Percentiles rank a stretch among this genome's conserved stretches.
These are phyloP conservation scores for Dryocosmus kuriphilus DNA, from an alignment of 2,888 invertebrate species.

Conservation along the genomic window DNA sequence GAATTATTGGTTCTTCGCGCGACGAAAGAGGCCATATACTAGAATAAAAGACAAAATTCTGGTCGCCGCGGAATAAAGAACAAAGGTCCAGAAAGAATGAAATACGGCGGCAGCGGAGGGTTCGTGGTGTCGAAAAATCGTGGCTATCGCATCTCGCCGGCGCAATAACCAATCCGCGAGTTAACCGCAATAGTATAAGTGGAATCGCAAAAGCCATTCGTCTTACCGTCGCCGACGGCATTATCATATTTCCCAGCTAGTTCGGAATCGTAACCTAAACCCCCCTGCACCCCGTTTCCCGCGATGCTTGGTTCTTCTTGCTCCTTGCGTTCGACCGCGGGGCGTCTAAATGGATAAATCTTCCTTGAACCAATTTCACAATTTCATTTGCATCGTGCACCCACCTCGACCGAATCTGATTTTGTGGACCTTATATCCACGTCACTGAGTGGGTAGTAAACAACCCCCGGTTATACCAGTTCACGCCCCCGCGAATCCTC, in stretches of 20 bases:
- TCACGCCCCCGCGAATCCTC: conserved; percentile 54
- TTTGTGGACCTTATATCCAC: conserved; percentile 53
- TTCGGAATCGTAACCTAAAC: conserved; percentile 50
- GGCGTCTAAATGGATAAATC: conserved; percentile 68
- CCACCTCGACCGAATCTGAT: conserved; percentile 62
- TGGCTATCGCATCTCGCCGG: conserved; percentile 55
- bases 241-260: conserved; percentile 70
- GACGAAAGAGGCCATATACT: conserved; percentile 33
- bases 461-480: conserved; percentile 54
- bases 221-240: conserved; percentile 69
- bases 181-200: conserved; percentile 64
- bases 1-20: conserved; percentile 32
- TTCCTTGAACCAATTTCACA: conserved; percentile 70
- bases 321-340: conserved; percentile 59
- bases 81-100: conserved; percentile 33
- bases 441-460: conserved; percentile 59
- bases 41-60: conserved; percentile 38
- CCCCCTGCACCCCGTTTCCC: conserved; percentile 33
- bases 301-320: conserved; percentile 47
- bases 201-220: conserved; percentile 65
- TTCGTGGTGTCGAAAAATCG: conserved; percentile 60
- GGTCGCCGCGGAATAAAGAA: conserved; percentile 30
- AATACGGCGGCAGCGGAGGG: conserved; percentile 29
- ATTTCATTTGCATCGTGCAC: conserved; percentile 70
- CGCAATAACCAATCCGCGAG: conserved; percentile 69